Evolutionary conservation across 1,140 invertebrate genomes (phyloP).

Genomic region (Xylocopa sonorina): DNA sequence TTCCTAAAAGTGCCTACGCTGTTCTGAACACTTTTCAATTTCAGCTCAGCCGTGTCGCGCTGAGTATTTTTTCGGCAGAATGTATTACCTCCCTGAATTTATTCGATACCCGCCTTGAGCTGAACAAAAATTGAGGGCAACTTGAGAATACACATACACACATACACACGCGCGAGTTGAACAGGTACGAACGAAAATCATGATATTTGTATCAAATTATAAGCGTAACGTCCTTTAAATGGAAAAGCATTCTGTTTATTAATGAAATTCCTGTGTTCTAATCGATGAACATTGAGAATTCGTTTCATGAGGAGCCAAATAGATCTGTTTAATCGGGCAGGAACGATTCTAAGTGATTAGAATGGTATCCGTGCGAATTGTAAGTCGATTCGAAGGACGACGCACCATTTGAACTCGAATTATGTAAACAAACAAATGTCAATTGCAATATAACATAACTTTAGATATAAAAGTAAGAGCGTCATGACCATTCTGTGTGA

Average conservation of each 20-base stretch:
- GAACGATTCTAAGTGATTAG: slow-evolving; percentile 60
- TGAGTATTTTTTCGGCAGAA: slow-evolving; percentile 56
- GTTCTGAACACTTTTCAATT: slow-evolving; percentile 66
- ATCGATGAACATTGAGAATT: neutral
- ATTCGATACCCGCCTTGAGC: slow-evolving; percentile 31
- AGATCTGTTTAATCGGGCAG: slow-evolving; percentile 14
- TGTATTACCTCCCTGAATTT: slow-evolving; percentile 52
- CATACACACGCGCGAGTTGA: too few relatives aligned
- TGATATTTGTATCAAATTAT: slow-evolving; percentile 12
- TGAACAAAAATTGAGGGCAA: slow-evolving; percentile 18
- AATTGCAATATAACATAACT: slow-evolving; percentile 76
- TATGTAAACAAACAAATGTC: slow-evolving; percentile 76
- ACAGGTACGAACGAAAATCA: neutral
- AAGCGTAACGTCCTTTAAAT: slow-evolving; percentile 5
- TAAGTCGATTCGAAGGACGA: slow-evolving; percentile 30
- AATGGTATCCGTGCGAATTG: slow-evolving; percentile 49
- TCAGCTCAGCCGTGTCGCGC: slow-evolving; percentile 26
- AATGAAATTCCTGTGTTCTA: neutral
- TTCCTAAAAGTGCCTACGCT: slow-evolving; percentile 81
- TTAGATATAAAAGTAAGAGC: slow-evolving; percentile 12
- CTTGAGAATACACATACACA: neutral
- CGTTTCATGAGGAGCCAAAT: neutral
- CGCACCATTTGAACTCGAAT: slow-evolving; percentile 46
- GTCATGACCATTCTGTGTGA: slow-evolving; percentile 5
- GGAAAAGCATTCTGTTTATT: neutral